Evolutionary conservation across 2,888 invertebrate genomes (phyloP), one percentile per base, ranked within the genome.

Genomic region (Auanema sp.): DNA sequence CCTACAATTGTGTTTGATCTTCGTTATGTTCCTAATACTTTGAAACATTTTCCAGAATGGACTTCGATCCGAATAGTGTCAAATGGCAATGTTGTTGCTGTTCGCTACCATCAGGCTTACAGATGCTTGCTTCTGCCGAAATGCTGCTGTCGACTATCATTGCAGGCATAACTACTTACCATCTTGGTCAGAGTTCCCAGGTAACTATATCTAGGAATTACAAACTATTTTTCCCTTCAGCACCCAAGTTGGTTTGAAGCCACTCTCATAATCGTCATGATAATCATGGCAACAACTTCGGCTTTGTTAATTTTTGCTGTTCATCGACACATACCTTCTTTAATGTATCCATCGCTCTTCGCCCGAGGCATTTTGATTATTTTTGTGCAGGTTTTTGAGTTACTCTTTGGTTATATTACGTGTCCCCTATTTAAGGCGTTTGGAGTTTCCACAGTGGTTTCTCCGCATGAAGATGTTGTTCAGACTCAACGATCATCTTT

Each of bases 41-140:
- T 33, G 3, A 16, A 16, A 47, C 10, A 3, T 6, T 5, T 21
- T 47, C 10, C 2, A 52, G 21, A 25, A 79, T 80, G 79, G 80
- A 80, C 60, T 80, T 80, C 67, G 75, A 80, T 42, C 80, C 80
- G 12, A 65, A 76, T 23, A 74, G 75, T 43, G 60, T 68, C 10
- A 79, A 79, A 71, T 80, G 80, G 80, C 77, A 75, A 55, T 79
- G 79, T 44, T 79, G 79, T 56, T 80, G 80, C 51, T 80, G 76
- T 58, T 68, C 73, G 10, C 67, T 80, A 33, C 69, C 75, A 2
- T 66, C 76, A 18, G 80, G 79, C 55, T 65, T 73, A 58, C 59
- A 62, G 16, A 47, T 69, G 1, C 61, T 73, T 2, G 66, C 66
- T 2, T 58, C 71, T 0, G 50, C 64, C 16, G 71, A 69, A 18